A percentile compares a stretch with the other conserved stretches of the same genome.
Conservation (phyloP, 2,113 vertebrate genomes). For the Melierax canorus region DNA sequence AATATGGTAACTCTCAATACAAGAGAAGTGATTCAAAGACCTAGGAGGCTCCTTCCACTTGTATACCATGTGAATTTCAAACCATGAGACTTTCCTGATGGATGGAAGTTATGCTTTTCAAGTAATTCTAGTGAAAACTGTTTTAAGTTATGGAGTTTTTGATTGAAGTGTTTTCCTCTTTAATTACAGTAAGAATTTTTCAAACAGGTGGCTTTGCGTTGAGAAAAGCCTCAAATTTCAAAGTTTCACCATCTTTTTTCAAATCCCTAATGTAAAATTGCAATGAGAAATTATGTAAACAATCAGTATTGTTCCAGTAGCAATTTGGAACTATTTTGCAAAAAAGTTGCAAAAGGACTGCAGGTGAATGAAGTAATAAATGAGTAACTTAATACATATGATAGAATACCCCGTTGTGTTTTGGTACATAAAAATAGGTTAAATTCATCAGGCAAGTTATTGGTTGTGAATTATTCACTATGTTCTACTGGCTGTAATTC, state of each 20-base stretch:
- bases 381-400: neutral
- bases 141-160: neutral
- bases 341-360: neutral
- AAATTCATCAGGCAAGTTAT: constrained; percentile 2
- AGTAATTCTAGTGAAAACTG: neutral
- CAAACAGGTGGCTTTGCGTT: neutral
- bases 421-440: constrained; percentile 2
- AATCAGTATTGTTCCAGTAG: neutral
- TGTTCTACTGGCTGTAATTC: constrained; percentile 13
- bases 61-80: neutral
- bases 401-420: neutral
- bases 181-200: neutral
- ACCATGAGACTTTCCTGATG: neutral
- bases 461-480: constrained; percentile 39
- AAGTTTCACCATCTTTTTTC: neutral
- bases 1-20: neutral
- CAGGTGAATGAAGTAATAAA: neutral
- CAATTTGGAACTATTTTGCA: neutral
- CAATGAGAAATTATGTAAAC: neutral
- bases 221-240: neutral
- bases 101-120: neutral
- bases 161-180: neutral
- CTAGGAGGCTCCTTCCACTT: neutral
- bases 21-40: neutral
- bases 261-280: neutral